Conservation (phyloP, 2,113 vertebrate species). For the Pterocles orientalis region DNA sequence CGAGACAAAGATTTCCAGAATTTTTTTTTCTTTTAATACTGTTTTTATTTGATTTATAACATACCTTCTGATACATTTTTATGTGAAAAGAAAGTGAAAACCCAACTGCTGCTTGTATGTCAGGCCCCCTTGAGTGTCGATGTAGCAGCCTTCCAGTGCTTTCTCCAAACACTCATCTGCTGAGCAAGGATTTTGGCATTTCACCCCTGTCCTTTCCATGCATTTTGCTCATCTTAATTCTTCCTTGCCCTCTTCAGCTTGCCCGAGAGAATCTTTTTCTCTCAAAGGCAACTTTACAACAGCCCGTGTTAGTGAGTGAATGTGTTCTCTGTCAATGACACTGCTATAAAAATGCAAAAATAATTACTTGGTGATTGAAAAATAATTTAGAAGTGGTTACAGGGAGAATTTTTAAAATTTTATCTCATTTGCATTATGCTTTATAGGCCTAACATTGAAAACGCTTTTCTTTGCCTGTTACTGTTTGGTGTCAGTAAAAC, state of each 20-base stretch:
- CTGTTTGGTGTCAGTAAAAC: background rate
- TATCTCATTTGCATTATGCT: background rate
- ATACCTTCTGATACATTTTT: background rate
- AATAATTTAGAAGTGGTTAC: background rate
- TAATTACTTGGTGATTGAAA: background rate
- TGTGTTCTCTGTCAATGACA: background rate
- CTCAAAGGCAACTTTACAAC: background rate
- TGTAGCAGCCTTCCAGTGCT: background rate
- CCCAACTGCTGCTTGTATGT: background rate
- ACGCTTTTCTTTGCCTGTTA: background rate
- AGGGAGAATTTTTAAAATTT: background rate
- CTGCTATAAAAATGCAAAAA: background rate
- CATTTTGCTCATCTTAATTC: background rate
- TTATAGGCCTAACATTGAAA: background rate
- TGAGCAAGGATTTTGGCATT: background rate
- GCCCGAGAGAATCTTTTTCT: background rate
- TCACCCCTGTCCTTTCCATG: background rate
- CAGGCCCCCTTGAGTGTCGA: background rate
- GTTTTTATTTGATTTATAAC: background rate
- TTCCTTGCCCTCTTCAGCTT: background rate
- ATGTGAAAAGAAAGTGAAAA: background rate
- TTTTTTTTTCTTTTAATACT: background rate
- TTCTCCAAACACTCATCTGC: accelerated
- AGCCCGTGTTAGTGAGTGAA: background rate
- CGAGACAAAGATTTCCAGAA: background rate